phyloP scores from a whole-genome alignment of 1,140 invertebrate genomes.

The Gryon sp. region DNA sequence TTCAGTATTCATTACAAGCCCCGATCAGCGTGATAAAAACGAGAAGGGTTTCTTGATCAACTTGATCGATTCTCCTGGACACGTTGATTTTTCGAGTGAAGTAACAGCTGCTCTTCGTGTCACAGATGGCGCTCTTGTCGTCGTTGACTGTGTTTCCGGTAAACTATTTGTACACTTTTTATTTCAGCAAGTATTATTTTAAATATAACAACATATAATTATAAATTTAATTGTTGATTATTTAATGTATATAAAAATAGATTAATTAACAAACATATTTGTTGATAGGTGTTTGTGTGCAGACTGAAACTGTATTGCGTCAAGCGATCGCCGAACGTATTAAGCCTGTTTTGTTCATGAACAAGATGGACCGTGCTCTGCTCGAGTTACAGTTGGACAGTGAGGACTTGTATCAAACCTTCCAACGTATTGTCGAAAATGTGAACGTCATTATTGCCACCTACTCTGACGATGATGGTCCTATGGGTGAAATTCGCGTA shows the following conservation, averaged over 20 bases:
- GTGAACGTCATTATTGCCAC: constrained; percentile 99
- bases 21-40: constrained; percentile 92
- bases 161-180: constrained; percentile 82
- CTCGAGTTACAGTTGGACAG: constrained; percentile 96
- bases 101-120: constrained; percentile 99
- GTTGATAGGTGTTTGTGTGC: constrained; percentile 95
- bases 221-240: too few species aligned
- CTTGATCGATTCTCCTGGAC: constrained; percentile 98
- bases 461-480: constrained; percentile 97
- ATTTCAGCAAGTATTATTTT: too few species aligned
- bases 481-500: constrained; percentile 98
- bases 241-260: background rate
- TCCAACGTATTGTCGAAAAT: constrained; percentile 99
- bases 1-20: constrained; percentile 92
- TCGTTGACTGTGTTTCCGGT: constrained; percentile 99
- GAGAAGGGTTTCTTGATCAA: constrained; percentile 99
- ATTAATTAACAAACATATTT: constrained; percentile 16
- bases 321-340: constrained; percentile 99
- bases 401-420: constrained; percentile 99
- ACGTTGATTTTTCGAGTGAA: constrained; percentile 99
- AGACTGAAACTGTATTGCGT: constrained; percentile 99
- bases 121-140: constrained; percentile 98
- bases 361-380: constrained; percentile 99
- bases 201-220: too few species aligned
- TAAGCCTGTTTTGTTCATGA: constrained; percentile 99